These are phyloP conservation scores for Polyommatus icarus DNA, from an alignment of 2,888 invertebrate species.

Conservation along the genomic window DNA sequence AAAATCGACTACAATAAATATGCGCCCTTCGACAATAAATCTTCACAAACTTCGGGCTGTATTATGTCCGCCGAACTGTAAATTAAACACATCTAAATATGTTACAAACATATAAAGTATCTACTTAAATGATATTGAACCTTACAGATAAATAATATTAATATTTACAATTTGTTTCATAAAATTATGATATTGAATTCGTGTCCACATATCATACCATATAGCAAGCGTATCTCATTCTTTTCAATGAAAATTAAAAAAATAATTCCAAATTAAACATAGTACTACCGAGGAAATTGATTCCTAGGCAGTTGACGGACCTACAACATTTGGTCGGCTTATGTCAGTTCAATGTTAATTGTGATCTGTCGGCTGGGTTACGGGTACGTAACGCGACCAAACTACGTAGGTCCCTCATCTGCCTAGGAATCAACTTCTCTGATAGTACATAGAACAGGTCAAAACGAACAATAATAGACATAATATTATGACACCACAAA, in stretches of 20 bases:
- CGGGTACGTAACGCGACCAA: too few species aligned
- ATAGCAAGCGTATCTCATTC: constrained; percentile 30
- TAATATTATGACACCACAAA: neutral
- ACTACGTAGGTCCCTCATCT: too few species aligned
- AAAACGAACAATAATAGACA: neutral
- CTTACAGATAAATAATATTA: constrained; percentile 56
- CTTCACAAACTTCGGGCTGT: constrained; percentile 40
- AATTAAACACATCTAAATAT: constrained; percentile 73
- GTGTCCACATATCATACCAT: constrained; percentile 35
- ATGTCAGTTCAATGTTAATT: too few species aligned
- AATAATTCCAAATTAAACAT: neutral
- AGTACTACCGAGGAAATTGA: too few species aligned
- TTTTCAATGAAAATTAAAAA: neutral
- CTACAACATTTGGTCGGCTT: too few species aligned
- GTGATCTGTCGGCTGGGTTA: too few species aligned
- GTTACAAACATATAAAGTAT: constrained; percentile 66
- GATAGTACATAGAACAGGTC: neutral
- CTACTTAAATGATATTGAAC: constrained; percentile 62
- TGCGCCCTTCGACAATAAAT: constrained; percentile 40
- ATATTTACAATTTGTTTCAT: constrained; percentile 62
- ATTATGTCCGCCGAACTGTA: constrained; percentile 54
- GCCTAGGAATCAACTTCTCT: too few species aligned
- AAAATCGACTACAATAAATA: constrained; percentile 51
- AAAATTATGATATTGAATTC: constrained; percentile 51
- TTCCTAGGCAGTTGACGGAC: too few species aligned